These are phyloP conservation scores for Lophura nycthemera DNA, from an alignment of 2,113 vertebrate genomes.

Conservation along the genomic window DNA sequence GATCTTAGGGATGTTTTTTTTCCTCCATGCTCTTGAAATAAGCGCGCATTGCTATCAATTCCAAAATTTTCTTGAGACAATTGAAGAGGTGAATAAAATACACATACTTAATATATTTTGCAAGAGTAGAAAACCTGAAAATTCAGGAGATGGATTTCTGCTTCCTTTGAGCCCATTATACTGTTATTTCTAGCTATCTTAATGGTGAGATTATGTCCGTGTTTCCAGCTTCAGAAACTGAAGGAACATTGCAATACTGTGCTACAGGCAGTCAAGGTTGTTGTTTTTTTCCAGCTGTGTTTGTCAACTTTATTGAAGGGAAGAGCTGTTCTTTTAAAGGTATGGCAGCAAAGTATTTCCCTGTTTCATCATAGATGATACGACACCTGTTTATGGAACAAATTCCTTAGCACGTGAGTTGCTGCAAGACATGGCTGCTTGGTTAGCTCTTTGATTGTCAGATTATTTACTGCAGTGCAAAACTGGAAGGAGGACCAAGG, in stretches of 20 bases:
- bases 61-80: fast-evolving
- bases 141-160: background rate
- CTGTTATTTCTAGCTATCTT: background rate
- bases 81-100: background rate
- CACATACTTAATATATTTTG: background rate
- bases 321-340: background rate
- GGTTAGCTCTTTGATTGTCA: background rate
- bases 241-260: background rate
- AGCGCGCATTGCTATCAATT: background rate
- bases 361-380: background rate
- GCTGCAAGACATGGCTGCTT: background rate
- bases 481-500: background rate
- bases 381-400: background rate
- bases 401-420: background rate
- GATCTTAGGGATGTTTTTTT: background rate
- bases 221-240: background rate
- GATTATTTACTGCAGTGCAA: background rate
- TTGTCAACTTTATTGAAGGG: background rate
- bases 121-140: background rate
- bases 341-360: fast-evolving
- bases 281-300: background rate
- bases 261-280: too few species aligned
- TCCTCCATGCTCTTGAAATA: background rate
- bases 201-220: background rate
- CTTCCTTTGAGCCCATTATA: background rate